Evolutionary conservation across 2,888 invertebrate genomes (phyloP), one percentile per base, ranked within the genome.

Genomic region (Idaea biselata): DNA sequence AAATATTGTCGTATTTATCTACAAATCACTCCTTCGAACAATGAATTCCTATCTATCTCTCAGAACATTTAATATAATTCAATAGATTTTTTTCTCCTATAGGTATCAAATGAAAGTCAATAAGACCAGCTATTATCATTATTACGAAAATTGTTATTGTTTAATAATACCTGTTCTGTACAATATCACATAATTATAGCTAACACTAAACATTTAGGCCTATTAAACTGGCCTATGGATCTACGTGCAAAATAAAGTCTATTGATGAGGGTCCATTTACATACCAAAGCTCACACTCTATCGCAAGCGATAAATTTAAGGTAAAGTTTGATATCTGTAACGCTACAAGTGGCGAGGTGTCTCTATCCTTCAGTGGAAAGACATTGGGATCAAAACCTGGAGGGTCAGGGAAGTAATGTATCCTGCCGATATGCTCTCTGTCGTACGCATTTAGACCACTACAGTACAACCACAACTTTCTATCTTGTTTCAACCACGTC

Each of bases 261-360:
- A 84, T 68, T 0, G 77, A 69, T 0, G 91, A 86, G 0, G 81
- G 79, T 0, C 88, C 88, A 14, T 69, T 71, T 16, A 86, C 84
- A 60, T 88, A 88, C 87, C 88, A 91, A 8, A 92, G 76, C 56
- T 82, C 85, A 70, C 91, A 91, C 70, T 88, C 75, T 56, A 92
- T 67, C 1, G 83, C 78, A 58, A 92, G 66, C 0, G 91, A 88
- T 31, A 91, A 62, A 0, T 87, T 88, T 16, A 82, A 56, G 0
- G 90, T 86, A 66, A 89, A 89, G 61, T 85, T 75, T 0, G 82
- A 80, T 64, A 92, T 75, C 68, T 91, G 91, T 54, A 91, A 70
- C 6, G 87, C 91, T 14, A 91, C 71, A 18, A 91, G 68, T 3
- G 87, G 89, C 1, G 86, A 79, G 7, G 74, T 68, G 6, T 61